Conservation (phyloP, 2,888 invertebrate species). For the Caenorhabditis sp. region DNA sequence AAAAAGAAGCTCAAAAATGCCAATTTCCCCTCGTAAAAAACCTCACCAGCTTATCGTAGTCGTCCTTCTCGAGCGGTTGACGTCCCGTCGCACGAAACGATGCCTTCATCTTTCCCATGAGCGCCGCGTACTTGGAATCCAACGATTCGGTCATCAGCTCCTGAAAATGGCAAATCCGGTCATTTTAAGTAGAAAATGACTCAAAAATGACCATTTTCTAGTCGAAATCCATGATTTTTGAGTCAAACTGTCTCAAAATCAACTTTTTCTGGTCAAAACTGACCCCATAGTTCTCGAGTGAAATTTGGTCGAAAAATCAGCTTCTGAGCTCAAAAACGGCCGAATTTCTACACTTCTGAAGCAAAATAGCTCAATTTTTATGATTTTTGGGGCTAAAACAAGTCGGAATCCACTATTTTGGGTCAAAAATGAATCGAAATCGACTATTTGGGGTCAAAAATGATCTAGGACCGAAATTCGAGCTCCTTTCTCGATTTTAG, state of each 20-base stretch:
- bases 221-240: not conserved
- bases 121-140: constrained; percentile 66
- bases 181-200: not conserved
- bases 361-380: not conserved
- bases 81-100: constrained; percentile 64
- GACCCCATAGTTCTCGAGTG: too few species aligned
- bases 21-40: not conserved
- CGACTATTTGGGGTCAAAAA: not conserved
- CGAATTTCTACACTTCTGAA: not conserved
- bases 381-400: not conserved
- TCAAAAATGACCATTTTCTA: not conserved
- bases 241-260: not conserved
- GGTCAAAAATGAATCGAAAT: not conserved
- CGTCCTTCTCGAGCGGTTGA: constrained; percentile 67
- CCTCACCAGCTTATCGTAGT: constrained; percentile 74
- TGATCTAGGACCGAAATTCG: not conserved
- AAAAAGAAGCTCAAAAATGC: not conserved
- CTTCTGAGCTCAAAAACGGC: not conserved
- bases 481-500: not conserved
- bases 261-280: not conserved
- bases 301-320: not conserved
- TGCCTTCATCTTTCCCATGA: constrained; percentile 64
- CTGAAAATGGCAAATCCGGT: not conserved
- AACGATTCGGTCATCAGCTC: constrained; percentile 68
- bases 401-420: not conserved